Evolutionary conservation across 2,797 vertebrate genomes (phyloP).

Genomic region (Tamandua tetradactyla): DNA sequence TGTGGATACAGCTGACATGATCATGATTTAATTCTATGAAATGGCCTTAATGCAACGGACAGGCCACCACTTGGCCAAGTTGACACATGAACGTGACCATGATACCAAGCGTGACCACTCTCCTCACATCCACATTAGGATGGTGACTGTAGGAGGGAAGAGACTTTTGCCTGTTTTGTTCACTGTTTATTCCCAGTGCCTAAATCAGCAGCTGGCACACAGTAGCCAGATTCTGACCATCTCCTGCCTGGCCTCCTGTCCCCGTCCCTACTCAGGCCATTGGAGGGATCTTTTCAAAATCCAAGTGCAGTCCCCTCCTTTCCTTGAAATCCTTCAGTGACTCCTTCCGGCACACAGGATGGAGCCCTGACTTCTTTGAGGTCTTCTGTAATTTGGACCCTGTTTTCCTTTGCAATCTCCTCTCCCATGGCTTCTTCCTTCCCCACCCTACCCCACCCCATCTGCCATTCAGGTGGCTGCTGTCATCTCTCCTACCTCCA

Average conservation of each 20-base stretch:
- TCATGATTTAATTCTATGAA: too few species aligned
- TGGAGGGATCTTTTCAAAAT: neutral
- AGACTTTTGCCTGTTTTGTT: too few species aligned
- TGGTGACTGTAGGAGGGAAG: neutral
- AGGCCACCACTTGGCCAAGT: too few species aligned
- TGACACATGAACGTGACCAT: too few species aligned
- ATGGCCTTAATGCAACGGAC: too few species aligned
- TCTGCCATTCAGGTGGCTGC: too few species aligned
- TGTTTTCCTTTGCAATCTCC: neutral
- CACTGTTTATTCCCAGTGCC: neutral
- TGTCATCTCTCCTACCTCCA: too few species aligned
- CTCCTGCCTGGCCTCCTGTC: neutral
- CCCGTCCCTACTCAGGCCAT: neutral
- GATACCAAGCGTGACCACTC: too few species aligned
- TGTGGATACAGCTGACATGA: too few species aligned
- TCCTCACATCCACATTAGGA: neutral
- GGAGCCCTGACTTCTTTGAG: neutral
- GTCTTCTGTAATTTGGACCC: neutral
- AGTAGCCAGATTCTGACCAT: neutral
- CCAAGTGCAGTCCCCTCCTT: too few species aligned
- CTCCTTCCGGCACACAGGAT: neutral
- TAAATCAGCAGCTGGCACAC: rapidly evolving
- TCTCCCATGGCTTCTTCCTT: neutral
- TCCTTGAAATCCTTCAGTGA: rapidly evolving
- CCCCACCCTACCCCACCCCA: neutral